Conservation (phyloP, 2,113 vertebrate genomes). For the Menura novaehollandiae region DNA sequence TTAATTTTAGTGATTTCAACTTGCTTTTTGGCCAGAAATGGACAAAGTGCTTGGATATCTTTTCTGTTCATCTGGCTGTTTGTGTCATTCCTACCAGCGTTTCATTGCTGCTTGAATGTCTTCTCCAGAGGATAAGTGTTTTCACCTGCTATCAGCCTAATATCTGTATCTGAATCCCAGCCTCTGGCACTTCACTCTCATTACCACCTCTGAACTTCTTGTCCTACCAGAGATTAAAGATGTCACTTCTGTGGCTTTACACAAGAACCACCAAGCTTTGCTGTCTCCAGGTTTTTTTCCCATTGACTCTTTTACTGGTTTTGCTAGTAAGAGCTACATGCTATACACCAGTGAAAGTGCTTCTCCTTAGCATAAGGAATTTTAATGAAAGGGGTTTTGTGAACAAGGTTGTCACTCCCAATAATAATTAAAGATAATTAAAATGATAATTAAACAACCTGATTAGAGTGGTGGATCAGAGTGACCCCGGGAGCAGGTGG, state of each 20-base stretch:
- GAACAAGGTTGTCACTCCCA: not conserved
- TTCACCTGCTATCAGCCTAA: not conserved
- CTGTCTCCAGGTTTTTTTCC: fast-evolving
- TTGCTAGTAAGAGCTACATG: not conserved
- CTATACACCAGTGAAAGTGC: not conserved
- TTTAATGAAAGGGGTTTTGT: not conserved
- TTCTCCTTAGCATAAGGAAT: not conserved
- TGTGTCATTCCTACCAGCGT: not conserved
- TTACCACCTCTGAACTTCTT: not conserved
- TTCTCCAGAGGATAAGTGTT: not conserved
- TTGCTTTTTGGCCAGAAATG: not conserved
- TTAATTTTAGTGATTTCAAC: constrained; percentile 52
- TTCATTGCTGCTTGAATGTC: not conserved
- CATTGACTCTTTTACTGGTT: not conserved
- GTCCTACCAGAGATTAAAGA: not conserved
- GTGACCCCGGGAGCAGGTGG: not conserved
- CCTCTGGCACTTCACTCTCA: not conserved
- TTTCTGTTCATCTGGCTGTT: not conserved
- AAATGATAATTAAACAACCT: not conserved
- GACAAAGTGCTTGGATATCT: not conserved
- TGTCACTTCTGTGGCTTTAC: not conserved
- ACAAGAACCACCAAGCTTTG: not conserved
- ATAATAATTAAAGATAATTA: not conserved
- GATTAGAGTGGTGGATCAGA: not conserved
- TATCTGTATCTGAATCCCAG: not conserved